These are phyloP conservation scores for Synanthedon myopaeformis DNA, from an alignment of 2,888 invertebrate genomes.

Conservation along the genomic window DNA sequence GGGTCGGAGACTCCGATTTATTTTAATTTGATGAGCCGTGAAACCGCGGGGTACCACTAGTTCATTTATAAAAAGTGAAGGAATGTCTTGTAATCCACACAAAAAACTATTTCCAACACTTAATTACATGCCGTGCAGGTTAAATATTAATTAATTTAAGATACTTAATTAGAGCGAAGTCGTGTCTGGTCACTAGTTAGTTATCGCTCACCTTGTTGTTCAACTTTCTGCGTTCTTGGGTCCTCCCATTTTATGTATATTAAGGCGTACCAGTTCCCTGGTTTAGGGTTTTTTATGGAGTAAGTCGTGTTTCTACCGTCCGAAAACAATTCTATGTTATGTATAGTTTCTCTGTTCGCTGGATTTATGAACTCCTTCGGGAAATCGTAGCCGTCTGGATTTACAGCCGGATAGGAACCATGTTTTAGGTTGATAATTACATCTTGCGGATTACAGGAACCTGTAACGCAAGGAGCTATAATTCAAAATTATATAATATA, in stretches of 20 bases:
- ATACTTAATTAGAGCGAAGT: too few species aligned
- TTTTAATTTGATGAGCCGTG: too few species aligned
- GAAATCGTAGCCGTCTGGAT: constrained; percentile 83
- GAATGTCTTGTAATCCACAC: too few species aligned
- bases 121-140: too few species aligned
- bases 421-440: constrained; percentile 81
- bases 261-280: constrained; percentile 85
- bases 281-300: constrained; percentile 73
- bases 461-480: constrained; percentile 32
- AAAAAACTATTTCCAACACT: too few species aligned
- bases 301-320: constrained; percentile 72
- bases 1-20: too few species aligned
- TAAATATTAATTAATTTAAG: too few species aligned
- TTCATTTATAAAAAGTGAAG: too few species aligned
- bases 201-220: constrained; percentile 75
- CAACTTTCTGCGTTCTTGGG: constrained; percentile 77
- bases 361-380: constrained; percentile 74
- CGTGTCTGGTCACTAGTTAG: too few species aligned
- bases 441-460: constrained; percentile 72
- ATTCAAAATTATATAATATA: too few species aligned
- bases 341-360: constrained; percentile 52
- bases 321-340: constrained; percentile 72
- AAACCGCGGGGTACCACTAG: too few species aligned
- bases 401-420: constrained; percentile 85
- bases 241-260: constrained; percentile 83